phyloP scores from a whole-genome alignment of 2,888 invertebrate genomes.

The Plebejus melissa region DNA sequence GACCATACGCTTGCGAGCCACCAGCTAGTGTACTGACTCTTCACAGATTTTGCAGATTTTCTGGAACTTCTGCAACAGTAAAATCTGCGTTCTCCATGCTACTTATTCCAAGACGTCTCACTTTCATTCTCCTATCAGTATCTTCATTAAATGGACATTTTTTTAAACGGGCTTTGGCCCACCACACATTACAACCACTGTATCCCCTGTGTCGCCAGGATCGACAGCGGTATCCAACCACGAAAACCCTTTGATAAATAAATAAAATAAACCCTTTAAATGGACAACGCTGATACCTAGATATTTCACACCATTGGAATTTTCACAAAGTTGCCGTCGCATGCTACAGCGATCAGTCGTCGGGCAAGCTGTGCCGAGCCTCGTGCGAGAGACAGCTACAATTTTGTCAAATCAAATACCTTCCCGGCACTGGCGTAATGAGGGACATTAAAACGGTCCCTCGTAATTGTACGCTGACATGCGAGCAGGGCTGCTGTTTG shows the following conservation, averaged over 20 bases:
- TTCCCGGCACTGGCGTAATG: slow-evolving; percentile 41
- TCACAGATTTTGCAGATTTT: neutral
- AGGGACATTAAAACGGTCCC: slow-evolving; percentile 44
- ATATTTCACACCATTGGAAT: neutral
- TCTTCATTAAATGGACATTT: too few relatives aligned
- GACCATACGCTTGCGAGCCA: neutral
- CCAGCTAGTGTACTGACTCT: neutral
- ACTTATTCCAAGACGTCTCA: too few relatives aligned
- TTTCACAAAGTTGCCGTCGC: neutral
- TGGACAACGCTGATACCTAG: neutral
- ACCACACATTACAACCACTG: too few relatives aligned
- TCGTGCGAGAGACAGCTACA: slow-evolving; percentile 37
- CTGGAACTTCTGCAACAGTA: neutral
- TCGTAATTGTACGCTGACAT: slow-evolving; percentile 45
- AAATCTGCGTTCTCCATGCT: too few relatives aligned
- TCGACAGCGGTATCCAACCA: too few relatives aligned
- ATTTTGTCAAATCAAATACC: slow-evolving; percentile 47
- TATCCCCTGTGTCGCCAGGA: too few relatives aligned
- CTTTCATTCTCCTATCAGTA: too few relatives aligned
- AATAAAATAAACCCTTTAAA: too few relatives aligned
- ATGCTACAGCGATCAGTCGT: neutral
- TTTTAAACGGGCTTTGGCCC: too few relatives aligned
- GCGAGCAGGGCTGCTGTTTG: slow-evolving; percentile 38
- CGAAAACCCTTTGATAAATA: too few relatives aligned
- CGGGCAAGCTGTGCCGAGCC: neutral